phyloP scores from a whole-genome alignment of 2,113 vertebrate genomes.

The Cricetomys ansorgei region DNA sequence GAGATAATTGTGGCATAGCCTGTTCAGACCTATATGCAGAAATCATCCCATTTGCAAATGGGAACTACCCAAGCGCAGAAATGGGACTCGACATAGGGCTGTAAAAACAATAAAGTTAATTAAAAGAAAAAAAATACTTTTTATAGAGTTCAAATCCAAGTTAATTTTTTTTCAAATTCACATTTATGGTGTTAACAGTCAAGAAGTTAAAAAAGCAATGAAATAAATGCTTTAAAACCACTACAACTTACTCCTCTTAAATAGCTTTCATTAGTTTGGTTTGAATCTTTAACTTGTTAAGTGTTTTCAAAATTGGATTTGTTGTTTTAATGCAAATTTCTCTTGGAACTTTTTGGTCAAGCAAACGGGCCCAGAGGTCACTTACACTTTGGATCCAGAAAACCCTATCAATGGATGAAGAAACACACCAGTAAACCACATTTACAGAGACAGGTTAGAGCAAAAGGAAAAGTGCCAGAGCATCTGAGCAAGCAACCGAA shows the following conservation, averaged over 20 bases:
- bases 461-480: background rate
- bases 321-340: conserved; percentile 51
- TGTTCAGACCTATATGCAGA: conserved; percentile 70
- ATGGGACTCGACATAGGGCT: conserved; percentile 52
- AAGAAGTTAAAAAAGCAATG: conserved; percentile 75
- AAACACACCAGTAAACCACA: background rate
- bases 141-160: conserved; percentile 80
- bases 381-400: conserved; percentile 36
- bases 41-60: conserved; percentile 73
- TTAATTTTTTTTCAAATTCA: conserved; percentile 76
- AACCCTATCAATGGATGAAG: background rate
- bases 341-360: conserved; percentile 47
- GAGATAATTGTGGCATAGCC: conserved; percentile 75
- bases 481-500: conserved; percentile 6
- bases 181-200: conserved; percentile 71
- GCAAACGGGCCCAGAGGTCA: conserved; percentile 44
- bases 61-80: conserved; percentile 79
- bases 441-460: background rate
- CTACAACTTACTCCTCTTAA: conserved; percentile 72
- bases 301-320: conserved; percentile 72
- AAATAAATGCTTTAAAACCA: conserved; percentile 73
- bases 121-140: conserved; percentile 78
- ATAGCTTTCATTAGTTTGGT: conserved; percentile 75
- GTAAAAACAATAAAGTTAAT: conserved; percentile 83
- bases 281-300: conserved; percentile 71